Evolutionary conservation across 2,797 vertebrate genomes (phyloP).

Genomic region (Meriones psammophilus): DNA sequence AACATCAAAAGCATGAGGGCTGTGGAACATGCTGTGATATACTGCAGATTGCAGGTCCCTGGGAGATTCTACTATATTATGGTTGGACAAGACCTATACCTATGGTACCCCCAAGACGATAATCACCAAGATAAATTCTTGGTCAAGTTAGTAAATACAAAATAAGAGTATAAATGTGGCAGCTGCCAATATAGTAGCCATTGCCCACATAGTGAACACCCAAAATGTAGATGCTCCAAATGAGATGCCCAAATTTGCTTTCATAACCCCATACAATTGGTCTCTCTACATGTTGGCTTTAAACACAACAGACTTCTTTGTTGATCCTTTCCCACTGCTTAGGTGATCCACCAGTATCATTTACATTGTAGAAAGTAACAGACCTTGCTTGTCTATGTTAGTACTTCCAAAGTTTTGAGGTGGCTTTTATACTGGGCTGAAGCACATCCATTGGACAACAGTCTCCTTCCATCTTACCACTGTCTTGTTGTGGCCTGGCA

Average conservation of each 20-base stretch:
- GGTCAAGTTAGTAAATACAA: neutral
- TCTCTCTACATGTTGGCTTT: neutral
- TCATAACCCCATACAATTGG: neutral
- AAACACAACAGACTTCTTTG: neutral
- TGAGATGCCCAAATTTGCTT: neutral
- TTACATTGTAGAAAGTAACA: neutral
- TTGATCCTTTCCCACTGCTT: neutral
- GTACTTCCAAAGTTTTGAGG: neutral
- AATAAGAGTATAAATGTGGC: neutral
- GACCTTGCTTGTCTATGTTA: neutral
- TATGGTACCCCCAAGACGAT: fast-evolving
- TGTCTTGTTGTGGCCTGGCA: neutral
- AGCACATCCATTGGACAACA: neutral
- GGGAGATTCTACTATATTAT: neutral
- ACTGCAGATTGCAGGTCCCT: neutral
- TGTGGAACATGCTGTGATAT: neutral
- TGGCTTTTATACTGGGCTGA: neutral
- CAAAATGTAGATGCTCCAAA: neutral
- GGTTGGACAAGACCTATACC: neutral
- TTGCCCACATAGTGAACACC: neutral
- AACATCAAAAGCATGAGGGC: too few species aligned
- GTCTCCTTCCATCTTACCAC: neutral
- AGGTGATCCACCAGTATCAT: neutral
- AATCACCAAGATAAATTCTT: neutral
- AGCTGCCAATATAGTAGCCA: neutral